These are phyloP conservation scores for Polydrusus tereticollis DNA, from an alignment of 2,888 invertebrate species.

Conservation along the genomic window DNA sequence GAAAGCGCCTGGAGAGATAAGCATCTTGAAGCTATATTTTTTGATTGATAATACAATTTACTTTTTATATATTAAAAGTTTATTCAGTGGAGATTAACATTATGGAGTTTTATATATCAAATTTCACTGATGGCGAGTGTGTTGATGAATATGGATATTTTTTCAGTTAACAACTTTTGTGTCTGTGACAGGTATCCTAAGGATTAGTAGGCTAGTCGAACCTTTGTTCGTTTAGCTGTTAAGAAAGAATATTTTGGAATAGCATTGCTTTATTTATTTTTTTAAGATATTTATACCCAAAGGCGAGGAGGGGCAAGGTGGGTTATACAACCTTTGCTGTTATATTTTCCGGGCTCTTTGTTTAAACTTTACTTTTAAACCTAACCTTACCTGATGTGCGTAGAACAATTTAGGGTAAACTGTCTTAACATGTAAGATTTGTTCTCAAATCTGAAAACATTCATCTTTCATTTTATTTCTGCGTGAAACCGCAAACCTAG, in stretches of 20 bases:
- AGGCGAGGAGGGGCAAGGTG: no score
- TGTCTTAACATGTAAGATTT: no score
- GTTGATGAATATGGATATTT: slow-evolving; percentile 45
- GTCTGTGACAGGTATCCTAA: slow-evolving; percentile 32
- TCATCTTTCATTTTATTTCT: no score
- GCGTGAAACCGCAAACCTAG: no score
- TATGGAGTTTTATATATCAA: slow-evolving; percentile 45
- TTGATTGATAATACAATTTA: slow-evolving; percentile 50
- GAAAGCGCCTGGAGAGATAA: slow-evolving; percentile 46
- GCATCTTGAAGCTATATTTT: slow-evolving; percentile 42
- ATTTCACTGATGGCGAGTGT: slow-evolving; percentile 41
- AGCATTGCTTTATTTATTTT: neutral
- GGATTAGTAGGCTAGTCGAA: slow-evolving; percentile 33
- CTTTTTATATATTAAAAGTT: slow-evolving; percentile 43
- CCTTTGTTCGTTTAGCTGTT: slow-evolving; percentile 25
- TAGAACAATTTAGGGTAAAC: no score
- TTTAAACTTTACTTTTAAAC: no score
- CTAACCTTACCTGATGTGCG: no score
- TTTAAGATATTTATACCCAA: no score
- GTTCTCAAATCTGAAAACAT: no score
- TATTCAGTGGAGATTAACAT: slow-evolving; percentile 48
- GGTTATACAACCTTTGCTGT: no score
- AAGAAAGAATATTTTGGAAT: neutral
- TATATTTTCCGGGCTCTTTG: no score
- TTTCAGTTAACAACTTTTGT: slow-evolving; percentile 39